Evolutionary conservation across 2,113 vertebrate species (phyloP), one percentile per base, ranked within the genome.

Genomic region (Xenopus borealis): DNA sequence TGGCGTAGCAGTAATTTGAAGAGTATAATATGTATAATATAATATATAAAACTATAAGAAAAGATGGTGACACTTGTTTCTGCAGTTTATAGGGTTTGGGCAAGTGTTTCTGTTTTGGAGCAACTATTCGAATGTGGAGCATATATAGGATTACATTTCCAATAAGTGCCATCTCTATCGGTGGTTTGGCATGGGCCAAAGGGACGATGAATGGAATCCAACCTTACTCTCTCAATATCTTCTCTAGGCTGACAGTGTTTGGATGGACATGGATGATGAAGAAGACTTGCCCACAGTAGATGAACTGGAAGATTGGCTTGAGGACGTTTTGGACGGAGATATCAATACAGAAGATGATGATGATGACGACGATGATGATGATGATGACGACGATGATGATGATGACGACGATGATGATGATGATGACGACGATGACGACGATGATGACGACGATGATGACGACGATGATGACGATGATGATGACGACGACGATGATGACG

Each of bases 211-310:
- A 40, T 40, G 33, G 5, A 40, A 40, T 40, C 33, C 33, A 40
- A 3, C 33, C 33, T 7, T 40, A 40, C 33, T 40, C 11, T 50
- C 10, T 5, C 18, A 16, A 79, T 72, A 58, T 50, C 10, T 47
- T 12, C 12, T 58, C 8, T 82, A 97, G 95, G 95, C 94, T 0
- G 94, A 96, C 80, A 97, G 95, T n/a, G 79, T 95, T 65, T 97
- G 95, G 95, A 82, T 95, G 92, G 92, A 95, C 59, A 96, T 97
- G 94, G 94, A 94, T 3, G 88, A 95, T 0, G 87, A 94, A 2
- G 94, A 97, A 4, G 92, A 95, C 80, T 91, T 95, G 85, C 95
- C 95, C 1, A 84, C 92, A 0, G 82, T 92, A 0, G 92, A 94
- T 0, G 94, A 95, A 84, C 84, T 96, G 50, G 93, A 96, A 78